Base-by-base conservation (phyloP, 2,797 vertebrate species). In the Philypnodon macrostomus region DNA sequence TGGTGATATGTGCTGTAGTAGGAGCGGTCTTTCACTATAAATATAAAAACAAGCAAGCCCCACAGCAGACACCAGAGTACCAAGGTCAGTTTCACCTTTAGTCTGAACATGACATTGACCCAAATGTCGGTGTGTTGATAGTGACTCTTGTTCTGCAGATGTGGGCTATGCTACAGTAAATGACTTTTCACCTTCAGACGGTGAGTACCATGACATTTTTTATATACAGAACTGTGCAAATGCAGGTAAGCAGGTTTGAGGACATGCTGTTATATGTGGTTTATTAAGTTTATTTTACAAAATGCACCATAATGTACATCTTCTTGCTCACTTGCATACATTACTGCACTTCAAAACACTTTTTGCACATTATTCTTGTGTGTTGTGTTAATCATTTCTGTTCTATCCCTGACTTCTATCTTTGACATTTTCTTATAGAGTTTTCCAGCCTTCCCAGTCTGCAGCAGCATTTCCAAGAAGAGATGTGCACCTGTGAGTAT, bases 401-500 rank as follows among this genome's bases (percentile, higher is more conserved):
- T n/a, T n/a, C n/a, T n/a, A n/a, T n/a, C n/a, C n/a, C n/a, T 23
- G 21, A 23, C 21, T 6, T 23, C 6, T 23, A 6, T 23, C 21
- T 40, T 34, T 48, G 1, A 27, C 14, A 41, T 41, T 7, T 5
- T 46, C 2, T 29, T n/a, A 31, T 57, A 82, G 73, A 17, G 16
- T 0, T 0, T n/a, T 0, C 1, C 24, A 2, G 3, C 32, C 27
- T 10, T 1, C 4, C 0, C 45, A 45, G 21, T 41, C 2, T 72
- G 0, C 67, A 72, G 34, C 5, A 37, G 0, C 2, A 5, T 0
- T 0, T 1, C 0, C 6, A 8, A 0, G 61, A 36, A 4, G 36
- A 0, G 38, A 1, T 55, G 24, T 2, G 1, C 15, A 67, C 54
- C 3, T 82, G 69, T 79, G 40, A 77, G 75, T 74, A 34, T 0